Conservation (phyloP, 1,140 invertebrate genomes). For the Anadara kagoshimensis region DNA sequence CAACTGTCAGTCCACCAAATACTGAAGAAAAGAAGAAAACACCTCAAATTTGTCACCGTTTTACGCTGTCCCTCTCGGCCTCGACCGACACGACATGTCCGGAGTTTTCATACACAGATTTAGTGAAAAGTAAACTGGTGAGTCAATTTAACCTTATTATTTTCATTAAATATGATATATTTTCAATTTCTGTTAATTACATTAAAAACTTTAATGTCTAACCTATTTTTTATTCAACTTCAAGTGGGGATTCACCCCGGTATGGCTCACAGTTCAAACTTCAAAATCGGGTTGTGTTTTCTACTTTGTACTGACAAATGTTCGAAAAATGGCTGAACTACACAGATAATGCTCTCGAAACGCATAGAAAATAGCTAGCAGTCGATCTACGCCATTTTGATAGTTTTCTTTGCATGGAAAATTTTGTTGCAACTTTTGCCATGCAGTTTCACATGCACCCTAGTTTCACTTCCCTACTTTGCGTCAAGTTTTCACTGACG, state of each 20-base stretch:
- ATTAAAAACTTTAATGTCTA: not conserved
- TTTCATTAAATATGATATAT: not conserved
- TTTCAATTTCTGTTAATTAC: slow-evolving; percentile 16
- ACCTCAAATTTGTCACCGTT: slow-evolving; percentile 76
- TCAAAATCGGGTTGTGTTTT: slow-evolving; percentile 1
- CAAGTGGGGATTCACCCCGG: slow-evolving; percentile 4
- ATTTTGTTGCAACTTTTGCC: slow-evolving; percentile 1
- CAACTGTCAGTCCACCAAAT: slow-evolving; percentile 68
- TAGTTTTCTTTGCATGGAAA: slow-evolving; percentile 20
- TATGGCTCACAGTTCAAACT: not conserved
- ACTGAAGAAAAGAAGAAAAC: slow-evolving; percentile 74
- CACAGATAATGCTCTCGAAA: slow-evolving; percentile 38
- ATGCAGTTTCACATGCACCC: not conserved
- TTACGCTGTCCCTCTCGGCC: slow-evolving; percentile 78
- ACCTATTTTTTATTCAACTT: slow-evolving; percentile 20
- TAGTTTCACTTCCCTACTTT: not conserved
- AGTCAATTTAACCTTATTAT: slow-evolving; percentile 58
- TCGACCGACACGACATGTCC: slow-evolving; percentile 81
- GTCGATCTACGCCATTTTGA: slow-evolving; percentile 53
- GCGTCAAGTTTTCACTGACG: not conserved
- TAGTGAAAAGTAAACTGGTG: slow-evolving; percentile 79
- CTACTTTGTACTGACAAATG: slow-evolving; percentile 27
- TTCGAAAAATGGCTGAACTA: slow-evolving; percentile 54
- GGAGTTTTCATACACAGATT: slow-evolving; percentile 80
- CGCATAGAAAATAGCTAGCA: slow-evolving; percentile 39